These are phyloP conservation scores for Gastrophysa polygoni DNA, from an alignment of 2,888 invertebrate genomes.

Conservation along the genomic window DNA sequence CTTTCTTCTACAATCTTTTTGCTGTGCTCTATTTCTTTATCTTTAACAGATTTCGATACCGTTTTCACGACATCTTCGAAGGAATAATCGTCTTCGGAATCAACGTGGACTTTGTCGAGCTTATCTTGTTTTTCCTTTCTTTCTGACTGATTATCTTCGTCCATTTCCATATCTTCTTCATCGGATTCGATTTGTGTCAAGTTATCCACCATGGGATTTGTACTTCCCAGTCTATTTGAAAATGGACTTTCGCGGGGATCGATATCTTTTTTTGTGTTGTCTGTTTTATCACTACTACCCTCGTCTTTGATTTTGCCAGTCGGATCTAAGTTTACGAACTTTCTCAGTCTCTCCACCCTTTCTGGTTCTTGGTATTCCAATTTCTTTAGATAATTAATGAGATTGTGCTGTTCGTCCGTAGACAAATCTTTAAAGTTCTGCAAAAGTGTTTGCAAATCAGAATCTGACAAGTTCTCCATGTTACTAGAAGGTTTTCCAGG, in stretches of 20 bases:
- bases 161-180: slow-evolving; percentile 26
- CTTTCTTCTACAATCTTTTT: slow-evolving; percentile 48
- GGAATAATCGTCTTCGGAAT: slow-evolving; percentile 80
- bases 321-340: slow-evolving; percentile 71
- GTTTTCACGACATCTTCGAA: slow-evolving; percentile 83
- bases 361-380: slow-evolving; percentile 77
- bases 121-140: slow-evolving; percentile 46
- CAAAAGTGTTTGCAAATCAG: slow-evolving; percentile 77
- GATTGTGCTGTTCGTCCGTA: slow-evolving; percentile 80
- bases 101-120: slow-evolving; percentile 55
- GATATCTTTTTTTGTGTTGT: slow-evolving; percentile 26
- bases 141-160: slow-evolving; percentile 36
- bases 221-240: slow-evolving; percentile 56
- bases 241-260: slow-evolving; percentile 55
- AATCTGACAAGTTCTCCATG: slow-evolving; percentile 80
- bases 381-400: slow-evolving; percentile 82
- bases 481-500: slow-evolving; percentile 37
- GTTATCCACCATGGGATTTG: slow-evolving; percentile 54
- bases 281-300: slow-evolving; percentile 43
- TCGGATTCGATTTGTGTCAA: slow-evolving; percentile 37
- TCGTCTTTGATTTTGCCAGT: slow-evolving; percentile 42
- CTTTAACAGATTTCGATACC: slow-evolving; percentile 74
- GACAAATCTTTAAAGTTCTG: slow-evolving; percentile 83
- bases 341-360: slow-evolving; percentile 77
- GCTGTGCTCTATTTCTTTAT: slow-evolving; percentile 63